phyloP scores from a whole-genome alignment of 2,113 vertebrate species.

The Pleuronectes platessa region DNA sequence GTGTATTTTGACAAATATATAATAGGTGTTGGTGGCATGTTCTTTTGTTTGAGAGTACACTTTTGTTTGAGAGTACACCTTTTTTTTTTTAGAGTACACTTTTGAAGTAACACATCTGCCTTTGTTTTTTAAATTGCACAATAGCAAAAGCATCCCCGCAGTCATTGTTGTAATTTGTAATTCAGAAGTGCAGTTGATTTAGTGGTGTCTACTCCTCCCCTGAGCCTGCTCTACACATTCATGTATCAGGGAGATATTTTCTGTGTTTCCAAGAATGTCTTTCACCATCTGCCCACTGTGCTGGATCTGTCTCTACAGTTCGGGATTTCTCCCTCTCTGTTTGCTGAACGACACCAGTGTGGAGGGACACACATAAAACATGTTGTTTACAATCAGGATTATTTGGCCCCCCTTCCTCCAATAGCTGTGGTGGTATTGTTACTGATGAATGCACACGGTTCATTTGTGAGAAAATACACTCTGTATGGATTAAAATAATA shows the following conservation, averaged over 20 bases:
- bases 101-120: not conserved
- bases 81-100: not conserved
- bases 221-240: not conserved
- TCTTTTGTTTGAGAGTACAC: not conserved
- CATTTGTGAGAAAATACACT: constrained; percentile 40
- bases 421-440: no score
- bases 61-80: not conserved
- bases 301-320: not conserved
- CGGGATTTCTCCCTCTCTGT: not conserved
- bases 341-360: constrained; percentile 7
- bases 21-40: constrained; percentile 18
- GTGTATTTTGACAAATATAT: constrained; percentile 44
- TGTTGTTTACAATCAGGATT: constrained; percentile 31
- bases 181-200: not conserved
- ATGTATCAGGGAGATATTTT: not conserved
- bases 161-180: constrained; percentile 10
- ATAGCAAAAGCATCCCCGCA: not conserved
- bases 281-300: constrained; percentile 4
- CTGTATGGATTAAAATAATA: constrained; percentile 9
- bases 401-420: not conserved
- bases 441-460: constrained; percentile 40
- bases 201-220: not conserved
- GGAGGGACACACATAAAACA: constrained; percentile 2
- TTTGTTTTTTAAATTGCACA: constrained; percentile 21
- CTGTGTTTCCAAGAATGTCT: constrained; percentile 26